Conservation (phyloP, 2,113 vertebrate species). For the Tauraco erythrolophus region DNA sequence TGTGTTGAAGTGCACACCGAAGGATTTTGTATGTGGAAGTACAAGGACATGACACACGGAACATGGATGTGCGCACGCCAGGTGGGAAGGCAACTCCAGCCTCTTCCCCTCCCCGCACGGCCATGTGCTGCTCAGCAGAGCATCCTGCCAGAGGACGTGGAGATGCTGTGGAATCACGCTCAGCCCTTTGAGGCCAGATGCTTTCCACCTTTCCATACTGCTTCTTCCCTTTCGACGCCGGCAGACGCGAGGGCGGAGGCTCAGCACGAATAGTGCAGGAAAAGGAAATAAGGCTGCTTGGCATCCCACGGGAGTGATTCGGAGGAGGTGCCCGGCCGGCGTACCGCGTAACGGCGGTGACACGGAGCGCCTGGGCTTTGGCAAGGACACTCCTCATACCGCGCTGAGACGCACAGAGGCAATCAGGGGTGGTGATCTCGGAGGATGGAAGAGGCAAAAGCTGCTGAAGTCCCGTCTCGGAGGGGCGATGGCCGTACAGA, state of each 20-base stretch:
- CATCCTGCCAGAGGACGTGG: background rate
- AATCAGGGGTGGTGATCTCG: rapidly evolving
- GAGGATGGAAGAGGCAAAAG: background rate
- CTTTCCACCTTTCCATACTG: background rate
- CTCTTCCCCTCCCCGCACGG: rapidly evolving
- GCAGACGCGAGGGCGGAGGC: rapidly evolving
- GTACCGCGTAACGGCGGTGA: rapidly evolving
- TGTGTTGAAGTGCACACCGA: background rate
- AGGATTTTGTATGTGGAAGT: rapidly evolving
- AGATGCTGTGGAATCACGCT: rapidly evolving
- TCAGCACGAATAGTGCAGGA: background rate
- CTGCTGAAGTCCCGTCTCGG: background rate
- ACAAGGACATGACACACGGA: rapidly evolving
- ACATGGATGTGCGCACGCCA: rapidly evolving
- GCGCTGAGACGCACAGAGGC: background rate
- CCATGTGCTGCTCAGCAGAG: background rate
- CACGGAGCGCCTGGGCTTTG: rapidly evolving
- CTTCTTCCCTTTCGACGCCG: background rate
- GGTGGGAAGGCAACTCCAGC: background rate
- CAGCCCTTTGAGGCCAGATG: background rate
- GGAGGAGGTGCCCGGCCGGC: background rate
- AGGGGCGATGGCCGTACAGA: background rate
- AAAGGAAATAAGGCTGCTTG: background rate
- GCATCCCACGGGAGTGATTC: background rate
- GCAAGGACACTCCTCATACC: background rate